Evolutionary conservation across 2,888 invertebrate species (phyloP), one percentile per base, ranked within the genome.

Genomic region (Lasioglossum marginatum): DNA sequence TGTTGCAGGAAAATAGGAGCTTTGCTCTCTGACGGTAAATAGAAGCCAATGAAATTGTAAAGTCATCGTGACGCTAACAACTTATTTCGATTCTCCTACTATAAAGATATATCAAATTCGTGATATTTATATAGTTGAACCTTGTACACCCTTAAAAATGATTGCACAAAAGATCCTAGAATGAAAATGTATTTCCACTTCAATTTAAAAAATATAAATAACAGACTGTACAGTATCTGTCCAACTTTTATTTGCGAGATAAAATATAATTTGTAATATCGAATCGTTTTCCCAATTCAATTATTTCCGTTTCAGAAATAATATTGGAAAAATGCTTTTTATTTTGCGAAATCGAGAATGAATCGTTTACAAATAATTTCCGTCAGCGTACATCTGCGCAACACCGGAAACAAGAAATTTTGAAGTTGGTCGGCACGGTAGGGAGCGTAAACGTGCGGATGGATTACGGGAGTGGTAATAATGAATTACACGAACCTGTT

Each of bases 401-500:
- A 52, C 23, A 10, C 3, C 23, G 3, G 57, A n/a, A n/a, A 57
- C 12, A n/a, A 57, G n/a, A 57, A 57, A 12, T 57, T 57, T n/a
- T n/a, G 57, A 57, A n/a, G n/a, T 52, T 52, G 2, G 23, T 10
- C 10, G 23, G n/a, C 57, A n/a, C n/a, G 1, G n/a, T 4, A n/a
- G n/a, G 23, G 12, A 57, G 57, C 57, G n/a, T 57, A 12, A 16
- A 31, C 31, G 31, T 1, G 27, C 63, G 63, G 31, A 12, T 12
- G 40, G 37, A 40, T 70, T n/a, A 70, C 23, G 23, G 57, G 37
- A 70, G 70, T 14, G 37, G 37, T n/a, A 70, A 40, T 70, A 40
- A 70, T 37, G 70, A 70, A 70, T 40, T 70, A 70, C 37, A 40
- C 70, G 40, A 40, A 70, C 70, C 70, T 70, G 70, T 70, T 70